A percentile compares a stretch with the other conserved stretches of the same genome.
Conservation (phyloP, 2,113 vertebrate genomes). For the Paradisaea rubra region DNA sequence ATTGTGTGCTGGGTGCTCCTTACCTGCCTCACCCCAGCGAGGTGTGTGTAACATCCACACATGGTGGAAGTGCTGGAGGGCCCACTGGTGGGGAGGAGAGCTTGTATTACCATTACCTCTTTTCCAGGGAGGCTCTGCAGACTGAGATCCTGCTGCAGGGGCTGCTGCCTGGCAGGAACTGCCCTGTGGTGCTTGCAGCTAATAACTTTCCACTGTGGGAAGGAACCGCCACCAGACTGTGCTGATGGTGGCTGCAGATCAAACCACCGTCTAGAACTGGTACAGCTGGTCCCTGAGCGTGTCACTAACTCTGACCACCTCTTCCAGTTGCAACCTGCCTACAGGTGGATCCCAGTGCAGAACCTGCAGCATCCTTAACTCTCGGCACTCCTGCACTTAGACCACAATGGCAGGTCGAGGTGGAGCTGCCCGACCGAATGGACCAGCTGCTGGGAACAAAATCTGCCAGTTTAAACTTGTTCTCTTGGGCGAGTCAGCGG, state of each 20-base stretch:
- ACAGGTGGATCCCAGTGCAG: conserved; percentile 55
- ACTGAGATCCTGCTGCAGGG: not conserved
- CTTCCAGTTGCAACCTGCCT: conserved; percentile 66
- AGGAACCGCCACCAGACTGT: not conserved
- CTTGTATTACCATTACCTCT: not conserved
- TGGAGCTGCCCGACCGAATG: conserved; percentile 89
- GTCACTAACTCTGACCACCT: conserved; percentile 17
- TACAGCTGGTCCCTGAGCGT: not conserved
- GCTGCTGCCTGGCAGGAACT: not conserved
- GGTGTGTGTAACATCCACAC: not conserved
- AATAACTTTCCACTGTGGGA: not conserved
- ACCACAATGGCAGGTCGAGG: conserved; percentile 91
- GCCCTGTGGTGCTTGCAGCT: not conserved
- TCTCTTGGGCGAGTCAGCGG: conserved; percentile 90
- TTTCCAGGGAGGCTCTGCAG: not conserved
- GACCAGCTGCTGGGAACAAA: conserved; percentile 90
- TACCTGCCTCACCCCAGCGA: not conserved
- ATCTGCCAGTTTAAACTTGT: conserved; percentile 98
- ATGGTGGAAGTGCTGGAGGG: not conserved
- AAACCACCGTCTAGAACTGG: not conserved
- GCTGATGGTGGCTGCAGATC: not conserved
- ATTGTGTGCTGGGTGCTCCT: not conserved
- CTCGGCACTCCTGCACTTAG: conserved; percentile 33
- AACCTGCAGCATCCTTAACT: conserved; percentile 3
- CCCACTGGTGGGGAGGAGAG: not conserved